Evolutionary conservation across 2,113 vertebrate genomes (phyloP), one percentile per base, ranked within the genome.

Genomic region (Zeus faber): DNA sequence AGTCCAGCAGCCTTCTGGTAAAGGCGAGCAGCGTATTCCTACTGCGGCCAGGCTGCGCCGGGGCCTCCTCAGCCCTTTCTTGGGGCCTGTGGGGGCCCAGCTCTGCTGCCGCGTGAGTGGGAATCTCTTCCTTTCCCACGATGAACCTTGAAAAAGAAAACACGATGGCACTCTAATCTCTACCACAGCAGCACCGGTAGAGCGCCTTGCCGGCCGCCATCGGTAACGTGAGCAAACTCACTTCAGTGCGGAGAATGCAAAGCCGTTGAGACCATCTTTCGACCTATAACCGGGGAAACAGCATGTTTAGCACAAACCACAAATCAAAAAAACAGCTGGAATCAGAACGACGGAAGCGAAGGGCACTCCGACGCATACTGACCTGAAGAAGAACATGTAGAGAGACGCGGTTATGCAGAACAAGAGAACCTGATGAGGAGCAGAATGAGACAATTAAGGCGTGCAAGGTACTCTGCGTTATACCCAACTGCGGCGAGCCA

Each of bases 231-330:
- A 9, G 3, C 23, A 16, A 22, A 91, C 95, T 91, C 90, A 98
- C 96, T 98, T 97, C n/a, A 98, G 87, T 2, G 96, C 95, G 31
- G 95, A 97, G 62, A 97, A 98, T 1, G 92, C 88, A 86, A 99
- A 98, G 76, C 97, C 96, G 82, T 98, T 95, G 69, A 98, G 93
- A 52, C 96, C 95, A 61, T 99, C 95, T 86, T 95, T 96, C 83
- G 88, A 93, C 71, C 97, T 98, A 81, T 64, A 90, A 86, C 39
- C 83, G 7, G 64, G 86, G 33, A 54, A 24, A 21, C n/a, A n/a
- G n/a, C n/a, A n/a, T n/a, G n/a, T n/a, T n/a, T n/a, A n/a, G n/a
- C n/a, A n/a, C n/a, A n/a, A n/a, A n/a, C n/a, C n/a, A n/a, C n/a
- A n/a, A n/a, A n/a, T n/a, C n/a, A n/a, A n/a, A n/a, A n/a, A n/a